Percentiles rank a stretch among this genome's conserved stretches.
Conservation (phyloP, 2,888 invertebrate genomes). For the Melanchra persicariae region DNA sequence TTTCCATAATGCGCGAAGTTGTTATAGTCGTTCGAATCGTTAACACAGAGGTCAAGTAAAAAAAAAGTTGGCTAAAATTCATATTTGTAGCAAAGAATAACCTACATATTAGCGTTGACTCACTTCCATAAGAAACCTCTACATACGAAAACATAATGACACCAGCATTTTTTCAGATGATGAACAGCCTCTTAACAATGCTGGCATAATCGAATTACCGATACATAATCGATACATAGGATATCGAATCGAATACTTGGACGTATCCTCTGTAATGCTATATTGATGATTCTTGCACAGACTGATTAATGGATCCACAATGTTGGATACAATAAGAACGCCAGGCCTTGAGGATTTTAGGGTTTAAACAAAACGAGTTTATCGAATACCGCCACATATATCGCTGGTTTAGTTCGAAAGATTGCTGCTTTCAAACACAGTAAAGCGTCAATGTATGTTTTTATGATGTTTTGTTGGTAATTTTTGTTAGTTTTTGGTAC, state of each 20-base stretch:
- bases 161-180: constrained; percentile 82
- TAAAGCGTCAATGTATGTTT: constrained; percentile 65
- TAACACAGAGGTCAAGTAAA: background rate
- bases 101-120: background rate
- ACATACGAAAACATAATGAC: constrained; percentile 76
- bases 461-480: constrained; percentile 1
- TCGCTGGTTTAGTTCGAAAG: constrained; percentile 60
- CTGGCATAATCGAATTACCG: constrained; percentile 87
- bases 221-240: constrained; percentile 87
- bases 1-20: too few relatives aligned
- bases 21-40: too few relatives aligned
- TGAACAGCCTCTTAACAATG: constrained; percentile 84
- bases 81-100: too few relatives aligned
- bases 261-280: constrained; percentile 88
- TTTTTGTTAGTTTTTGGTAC: constrained; percentile 60
- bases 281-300: constrained; percentile 90
- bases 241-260: constrained; percentile 89
- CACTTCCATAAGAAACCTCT: constrained; percentile 40
- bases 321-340: constrained; percentile 85
- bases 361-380: constrained; percentile 60
- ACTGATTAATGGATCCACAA: constrained; percentile 89
- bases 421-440: background rate
- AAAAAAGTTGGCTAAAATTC: background rate
- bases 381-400: constrained; percentile 63
- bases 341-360: constrained; percentile 75